phyloP scores from a whole-genome alignment of 2,797 vertebrate species.

The Tenualosa ilisha region DNA sequence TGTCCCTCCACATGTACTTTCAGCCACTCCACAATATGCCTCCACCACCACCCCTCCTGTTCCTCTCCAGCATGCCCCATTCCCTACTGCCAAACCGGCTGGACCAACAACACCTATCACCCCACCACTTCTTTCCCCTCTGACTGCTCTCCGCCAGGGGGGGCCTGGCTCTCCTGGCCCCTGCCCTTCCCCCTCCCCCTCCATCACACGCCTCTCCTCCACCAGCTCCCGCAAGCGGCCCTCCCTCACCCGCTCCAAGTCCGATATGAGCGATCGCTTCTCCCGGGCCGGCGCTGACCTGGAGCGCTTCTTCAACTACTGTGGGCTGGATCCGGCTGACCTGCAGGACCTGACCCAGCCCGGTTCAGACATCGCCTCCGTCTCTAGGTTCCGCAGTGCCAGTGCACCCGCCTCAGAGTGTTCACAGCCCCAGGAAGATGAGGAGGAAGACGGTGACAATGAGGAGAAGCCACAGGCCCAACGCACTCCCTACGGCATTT shows the following conservation, averaged over 20 bases:
- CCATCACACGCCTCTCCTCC: slow-evolving; percentile 67
- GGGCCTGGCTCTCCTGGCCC: slow-evolving; percentile 19
- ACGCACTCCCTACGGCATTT: slow-evolving; percentile 83
- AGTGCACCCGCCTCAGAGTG: slow-evolving; percentile 88
- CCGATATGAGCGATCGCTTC: slow-evolving; percentile 89
- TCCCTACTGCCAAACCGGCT: not conserved
- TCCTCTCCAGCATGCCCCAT: not conserved
- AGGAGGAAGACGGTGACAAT: slow-evolving; percentile 56
- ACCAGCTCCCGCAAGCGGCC: slow-evolving; percentile 71
- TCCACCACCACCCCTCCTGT: slow-evolving; percentile 45
- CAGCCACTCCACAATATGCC: not conserved
- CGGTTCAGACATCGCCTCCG: slow-evolving; percentile 88
- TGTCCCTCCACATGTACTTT: not conserved
- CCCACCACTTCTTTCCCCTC: slow-evolving; percentile 60
- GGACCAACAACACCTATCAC: not conserved
- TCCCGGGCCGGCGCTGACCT: slow-evolving; percentile 87
- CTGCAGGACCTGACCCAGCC: slow-evolving; percentile 77
- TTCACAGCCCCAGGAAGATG: slow-evolving; percentile 60
- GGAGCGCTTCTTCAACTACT: slow-evolving; percentile 96
- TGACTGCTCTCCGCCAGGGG: not conserved
- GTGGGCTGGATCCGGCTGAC: slow-evolving; percentile 87
- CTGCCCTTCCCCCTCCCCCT: slow-evolving; percentile 67
- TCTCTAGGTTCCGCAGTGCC: slow-evolving; percentile 85
- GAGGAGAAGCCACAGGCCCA: slow-evolving; percentile 63
- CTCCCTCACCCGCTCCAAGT: slow-evolving; percentile 89